Conservation (phyloP, 2,888 invertebrate genomes). For the Amblyjoppa fuscipennis region DNA sequence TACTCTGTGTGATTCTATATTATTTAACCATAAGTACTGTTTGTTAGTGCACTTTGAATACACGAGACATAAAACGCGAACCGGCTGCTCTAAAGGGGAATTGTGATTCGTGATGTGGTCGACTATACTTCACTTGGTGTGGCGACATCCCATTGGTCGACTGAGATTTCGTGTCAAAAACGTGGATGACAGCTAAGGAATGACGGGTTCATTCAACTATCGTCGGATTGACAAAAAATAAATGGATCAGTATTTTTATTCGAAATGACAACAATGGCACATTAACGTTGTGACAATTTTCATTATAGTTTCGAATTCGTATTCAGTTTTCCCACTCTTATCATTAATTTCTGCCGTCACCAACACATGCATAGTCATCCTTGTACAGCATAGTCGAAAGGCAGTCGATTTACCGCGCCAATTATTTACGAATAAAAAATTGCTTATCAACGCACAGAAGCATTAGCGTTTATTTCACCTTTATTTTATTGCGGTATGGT, state of each 20-base stretch:
- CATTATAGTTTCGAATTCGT: no score
- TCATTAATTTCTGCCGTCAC: no score
- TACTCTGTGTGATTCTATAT: background rate
- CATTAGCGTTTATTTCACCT: no score
- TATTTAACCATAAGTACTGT: conserved; percentile 37
- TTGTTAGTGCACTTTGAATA: conserved; percentile 38
- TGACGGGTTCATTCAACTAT: conserved; percentile 4
- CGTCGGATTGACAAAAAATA: background rate
- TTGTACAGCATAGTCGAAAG: no score
- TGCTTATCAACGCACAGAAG: no score
- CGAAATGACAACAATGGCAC: no score
- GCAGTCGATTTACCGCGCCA: background rate
- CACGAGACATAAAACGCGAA: conserved; percentile 39
- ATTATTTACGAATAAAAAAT: no score
- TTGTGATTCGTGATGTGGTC: conserved; percentile 61
- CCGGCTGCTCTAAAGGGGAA: conserved; percentile 59
- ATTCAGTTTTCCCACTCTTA: no score
- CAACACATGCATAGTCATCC: no score
- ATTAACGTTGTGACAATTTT: no score
- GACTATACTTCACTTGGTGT: conserved; percentile 76
- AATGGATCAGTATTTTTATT: background rate
- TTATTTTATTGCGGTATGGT: no score
- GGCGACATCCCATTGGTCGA: conserved; percentile 80
- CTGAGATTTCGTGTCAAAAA: conserved; percentile 30
- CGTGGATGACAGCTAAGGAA: conserved; percentile 13